Conservation (phyloP, 2,113 vertebrate genomes). For the Silurus asotus region DNA sequence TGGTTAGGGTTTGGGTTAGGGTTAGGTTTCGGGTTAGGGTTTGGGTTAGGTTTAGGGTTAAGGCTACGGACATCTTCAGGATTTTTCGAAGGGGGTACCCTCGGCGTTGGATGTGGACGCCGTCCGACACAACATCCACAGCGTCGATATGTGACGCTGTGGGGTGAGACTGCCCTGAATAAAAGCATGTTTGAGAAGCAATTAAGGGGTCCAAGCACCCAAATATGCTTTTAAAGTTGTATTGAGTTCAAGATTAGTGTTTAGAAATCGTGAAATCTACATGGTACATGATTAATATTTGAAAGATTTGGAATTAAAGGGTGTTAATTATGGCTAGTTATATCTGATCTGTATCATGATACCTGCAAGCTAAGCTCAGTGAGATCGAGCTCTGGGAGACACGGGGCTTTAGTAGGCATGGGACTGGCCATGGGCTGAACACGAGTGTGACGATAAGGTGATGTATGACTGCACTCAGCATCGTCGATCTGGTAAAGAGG, state of each 20-base stretch:
- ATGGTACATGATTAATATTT: not conserved
- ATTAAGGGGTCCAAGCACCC: constrained; percentile 4
- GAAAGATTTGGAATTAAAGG: not conserved
- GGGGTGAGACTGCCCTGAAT: too few species aligned
- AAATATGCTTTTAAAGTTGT: not conserved
- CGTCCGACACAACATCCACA: too few species aligned
- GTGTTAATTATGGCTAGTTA: constrained; percentile 5
- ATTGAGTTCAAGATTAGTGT: not conserved
- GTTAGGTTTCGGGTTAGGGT: too few species aligned
- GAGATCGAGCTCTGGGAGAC: constrained; percentile 57
- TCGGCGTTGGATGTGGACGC: too few species aligned
- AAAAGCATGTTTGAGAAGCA: constrained; percentile 9
- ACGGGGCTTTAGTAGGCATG: constrained; percentile 56
- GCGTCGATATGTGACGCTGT: too few species aligned
- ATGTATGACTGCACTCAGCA: constrained; percentile 36
- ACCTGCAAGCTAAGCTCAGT: constrained; percentile 51
- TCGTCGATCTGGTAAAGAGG: constrained; percentile 36
- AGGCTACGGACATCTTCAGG: too few species aligned
- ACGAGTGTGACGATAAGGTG: constrained; percentile 49
- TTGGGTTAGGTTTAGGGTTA: too few species aligned
- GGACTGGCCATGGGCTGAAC: constrained; percentile 61
- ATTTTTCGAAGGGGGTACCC: too few species aligned
- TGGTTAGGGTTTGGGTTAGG: too few species aligned
- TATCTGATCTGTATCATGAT: not conserved
- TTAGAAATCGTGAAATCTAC: not conserved